Base-by-base conservation (phyloP, 2,113 vertebrate species). In the Ascaphus truei region DNA sequence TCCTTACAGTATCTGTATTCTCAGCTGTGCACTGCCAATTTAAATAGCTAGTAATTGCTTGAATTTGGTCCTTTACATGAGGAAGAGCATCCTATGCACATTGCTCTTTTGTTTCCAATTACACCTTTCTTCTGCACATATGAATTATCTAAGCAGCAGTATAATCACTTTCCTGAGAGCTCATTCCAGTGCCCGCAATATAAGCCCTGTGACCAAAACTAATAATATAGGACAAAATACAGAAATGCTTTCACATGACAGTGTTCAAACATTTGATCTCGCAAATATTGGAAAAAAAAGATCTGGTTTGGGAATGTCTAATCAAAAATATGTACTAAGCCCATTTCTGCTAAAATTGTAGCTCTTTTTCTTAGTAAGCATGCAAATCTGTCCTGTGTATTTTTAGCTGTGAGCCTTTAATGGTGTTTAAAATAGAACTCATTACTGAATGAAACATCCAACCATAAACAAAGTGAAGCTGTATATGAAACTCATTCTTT, bases 401-500 rank as follows among this genome's bases (percentile, higher is more conserved):
- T 61, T 61, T 71, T 89, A 90, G 83, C 83, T 18, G 41, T 56
- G 68, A 76, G 68, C 83, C 77, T 80, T 82, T 79, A 60, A 16
- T 81, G 83, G 79, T 81, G 82, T 83, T 79, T 85, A 89, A 88
- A 90, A 87, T 81, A 88, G 83, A 86, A 82, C 77, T 76, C 80
- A 71, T 73, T 83, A 76, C 77, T 81, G 86, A 88, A 85, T 77
- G 83, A 88, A 80, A 76, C 73, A 75, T 4, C 77, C 73, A 62
- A 85, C 86, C 84, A 86, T 87, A 77, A 79, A 68, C 78, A 79
- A 77, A 30, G 76, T 55, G 73, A 84, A 58, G 79, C 83, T 83
- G 71, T 66, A 76, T 74, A 79, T 31, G 77, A 79, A 82, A 65
- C 47, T 41, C 31, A 12, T 79, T 79, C 83, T 86, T 85, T 83